These are phyloP conservation scores for Eupsilia transversa DNA, from an alignment of 2,888 invertebrate species.

Conservation along the genomic window DNA sequence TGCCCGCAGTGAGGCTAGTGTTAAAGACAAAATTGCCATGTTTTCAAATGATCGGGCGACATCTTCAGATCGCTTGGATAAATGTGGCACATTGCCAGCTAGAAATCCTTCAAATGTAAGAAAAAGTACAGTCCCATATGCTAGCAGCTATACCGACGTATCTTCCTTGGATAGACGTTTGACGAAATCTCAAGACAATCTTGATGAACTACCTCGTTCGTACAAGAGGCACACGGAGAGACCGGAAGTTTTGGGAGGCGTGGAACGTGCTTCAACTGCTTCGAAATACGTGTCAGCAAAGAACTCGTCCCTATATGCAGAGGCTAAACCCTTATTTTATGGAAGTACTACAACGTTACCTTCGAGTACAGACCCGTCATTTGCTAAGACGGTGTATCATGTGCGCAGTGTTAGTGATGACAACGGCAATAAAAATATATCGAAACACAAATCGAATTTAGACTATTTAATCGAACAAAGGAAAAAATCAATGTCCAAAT, in stretches of 20 bases:
- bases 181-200: constrained; percentile 88
- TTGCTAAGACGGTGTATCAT: constrained; percentile 82
- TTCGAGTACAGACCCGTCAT: constrained; percentile 76
- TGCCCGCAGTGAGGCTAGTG: constrained; percentile 95
- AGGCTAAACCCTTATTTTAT: constrained; percentile 85
- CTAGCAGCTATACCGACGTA: constrained; percentile 80
- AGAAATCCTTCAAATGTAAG: constrained; percentile 77
- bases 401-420: constrained; percentile 87
- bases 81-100: constrained; percentile 84
- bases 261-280: constrained; percentile 79
- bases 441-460: constrained; percentile 92
- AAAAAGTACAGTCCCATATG: constrained; percentile 78
- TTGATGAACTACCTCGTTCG: constrained; percentile 87
- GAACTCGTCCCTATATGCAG: constrained; percentile 71
- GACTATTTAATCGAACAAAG: constrained; percentile 95
- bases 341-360: constrained; percentile 86
- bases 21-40: constrained; percentile 96
- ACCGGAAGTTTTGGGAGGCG: constrained; percentile 89
- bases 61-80: constrained; percentile 84
- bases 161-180: constrained; percentile 85
- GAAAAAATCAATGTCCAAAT: constrained; percentile 95
- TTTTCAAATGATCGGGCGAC: constrained; percentile 91
- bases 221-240: constrained; percentile 83
- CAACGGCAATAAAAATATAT: constrained; percentile 80
- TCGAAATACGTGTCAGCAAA: constrained; percentile 72